Evolutionary conservation across 1,140 invertebrate genomes (phyloP), one percentile per base, ranked within the genome.

Genomic region (Ceratoteleas bidentatus): DNA sequence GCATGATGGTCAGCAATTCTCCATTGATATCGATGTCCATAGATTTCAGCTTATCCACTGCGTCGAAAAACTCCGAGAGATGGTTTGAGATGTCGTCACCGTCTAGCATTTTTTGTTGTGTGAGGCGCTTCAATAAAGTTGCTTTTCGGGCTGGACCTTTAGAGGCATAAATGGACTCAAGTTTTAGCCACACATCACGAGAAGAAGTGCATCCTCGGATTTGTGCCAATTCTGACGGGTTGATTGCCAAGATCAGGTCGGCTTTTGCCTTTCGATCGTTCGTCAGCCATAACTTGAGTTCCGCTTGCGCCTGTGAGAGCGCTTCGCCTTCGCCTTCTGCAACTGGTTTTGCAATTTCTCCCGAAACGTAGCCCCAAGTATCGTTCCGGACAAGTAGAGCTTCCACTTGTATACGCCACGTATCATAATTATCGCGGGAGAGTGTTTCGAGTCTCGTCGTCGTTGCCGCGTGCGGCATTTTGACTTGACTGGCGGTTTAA

Each of bases 161-260:
- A 10, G 81, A 86, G 58, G 62, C 58, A 40, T 84, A 87, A 16
- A 87, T 80, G 6, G 10, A 16, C 15, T 86, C 50, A n/a, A 87
- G 34, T 49, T 83, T 87, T 8, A 70, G 10, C 86, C 82, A 87
- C 3, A 87, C 50, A 6, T 83, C 81, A 9, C 69, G 61, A 10
- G 80, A 85, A 40, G 85, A 85, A 4, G 45, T 53, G 62, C 85
- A 85, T n/a, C 69, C 52, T 14, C 62, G 69, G 9, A 85, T 77
- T 58, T 85, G 83, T 43, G 80, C 70, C 15, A 86, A 49, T 69
- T 86, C 80, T 2, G 64, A 58, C 40, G 83, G 68, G 40, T 43
- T 43, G 8, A 43, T 43, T n/a, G 40, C 40, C n/a, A 43, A n/a
- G 40, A 49, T 49, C 14, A 85, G 34, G 38, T 86, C 83, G 3